A percentile compares a stretch with the other conserved stretches of the same genome.
phyloP scores from a whole-genome alignment of 2,888 invertebrate species.

The Phyllotreta striolata region DNA sequence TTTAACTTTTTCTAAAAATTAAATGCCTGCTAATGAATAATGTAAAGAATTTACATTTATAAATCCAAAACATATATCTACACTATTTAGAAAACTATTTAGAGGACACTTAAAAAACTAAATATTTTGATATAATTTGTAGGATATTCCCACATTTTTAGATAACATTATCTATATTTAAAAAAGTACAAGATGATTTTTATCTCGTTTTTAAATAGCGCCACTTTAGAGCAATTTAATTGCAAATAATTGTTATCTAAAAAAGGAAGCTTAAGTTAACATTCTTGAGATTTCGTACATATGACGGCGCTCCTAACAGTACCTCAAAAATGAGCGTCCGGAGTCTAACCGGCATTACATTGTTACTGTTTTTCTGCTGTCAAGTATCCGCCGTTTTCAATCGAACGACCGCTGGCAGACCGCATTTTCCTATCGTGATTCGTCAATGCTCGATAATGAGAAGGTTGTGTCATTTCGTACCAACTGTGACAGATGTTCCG shows the following conservation, averaged over 20 bases:
- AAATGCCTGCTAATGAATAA: too few relatives aligned
- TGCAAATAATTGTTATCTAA: not conserved
- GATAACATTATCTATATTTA: too few relatives aligned
- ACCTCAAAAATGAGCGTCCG: constrained; percentile 5
- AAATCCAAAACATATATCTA: too few relatives aligned
- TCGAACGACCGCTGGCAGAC: constrained; percentile 39
- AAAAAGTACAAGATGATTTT: too few relatives aligned
- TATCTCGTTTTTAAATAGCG: too few relatives aligned
- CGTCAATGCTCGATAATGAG: constrained; percentile 43
- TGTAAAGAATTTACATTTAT: too few relatives aligned
- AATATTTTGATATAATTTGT: too few relatives aligned
- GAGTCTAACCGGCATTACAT: constrained; percentile 26
- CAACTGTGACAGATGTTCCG: constrained; percentile 39
- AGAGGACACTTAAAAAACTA: too few relatives aligned
- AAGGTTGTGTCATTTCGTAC: constrained; percentile 41
- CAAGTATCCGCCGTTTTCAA: constrained; percentile 37
- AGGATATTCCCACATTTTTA: too few relatives aligned
- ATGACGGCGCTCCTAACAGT: constrained; percentile 7
- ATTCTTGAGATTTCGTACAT: not conserved
- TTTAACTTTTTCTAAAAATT: too few relatives aligned
- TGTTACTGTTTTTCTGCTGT: constrained; percentile 41
- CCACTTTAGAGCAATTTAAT: too few relatives aligned
- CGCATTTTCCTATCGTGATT: constrained; percentile 40
- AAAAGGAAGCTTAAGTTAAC: constrained; percentile 1
- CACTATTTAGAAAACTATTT: too few relatives aligned